Evolutionary conservation across 64 coral and sea anemone species (phyloP), one percentile per base, ranked within the genome.

Genomic region (Actinia equina): DNA sequence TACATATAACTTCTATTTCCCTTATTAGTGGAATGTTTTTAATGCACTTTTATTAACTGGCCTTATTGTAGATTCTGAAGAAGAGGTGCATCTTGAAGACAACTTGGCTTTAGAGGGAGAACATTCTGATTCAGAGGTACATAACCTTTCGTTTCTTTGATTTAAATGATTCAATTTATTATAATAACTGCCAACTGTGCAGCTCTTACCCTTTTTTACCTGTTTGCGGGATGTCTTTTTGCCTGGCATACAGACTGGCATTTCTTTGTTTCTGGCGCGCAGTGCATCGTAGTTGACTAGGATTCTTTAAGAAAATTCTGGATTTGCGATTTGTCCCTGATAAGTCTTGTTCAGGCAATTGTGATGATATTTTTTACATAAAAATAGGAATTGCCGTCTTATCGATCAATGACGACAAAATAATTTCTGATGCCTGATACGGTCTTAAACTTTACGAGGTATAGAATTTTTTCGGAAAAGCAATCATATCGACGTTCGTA

Each of bases 371-470:
- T 37, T 37, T 37, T 30, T 46, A 77, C 18, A 37, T 67, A 7
- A 57, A 44, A 69, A 93, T 96, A 96, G 94, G 94, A 96, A 96
- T 96, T 96, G 94, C 94, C 94, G 94, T 96, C 94, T 74, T 91
- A 96, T 86, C 46, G 92, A 82, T 93, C 89, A 86, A 90, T 84
- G 92, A 85, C 79, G 91, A 93, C 85, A 85, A 55, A 37, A 65
- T 70, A 1, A 56, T 44, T 59, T 93, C 91, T 93, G 94, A 93
- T 71, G 74, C 23, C 9, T 78, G 77, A 83, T 12, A 13, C 18
- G 63, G 44, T 46, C 25, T 65, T 42, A 44, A n/a, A 44, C 49
- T 10, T 83, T 6, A 19, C 1, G 22, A 7, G 17, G 52, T 17
- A 19, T 3, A 26, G 9, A 46, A 55, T 22, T 67, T 25, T 65